Percentiles rank a stretch among this genome's conserved stretches.
These are phyloP conservation scores for Schizopygopsis malacanthus DNA, from an alignment of 2,797 vertebrate genomes.

Conservation along the genomic window DNA sequence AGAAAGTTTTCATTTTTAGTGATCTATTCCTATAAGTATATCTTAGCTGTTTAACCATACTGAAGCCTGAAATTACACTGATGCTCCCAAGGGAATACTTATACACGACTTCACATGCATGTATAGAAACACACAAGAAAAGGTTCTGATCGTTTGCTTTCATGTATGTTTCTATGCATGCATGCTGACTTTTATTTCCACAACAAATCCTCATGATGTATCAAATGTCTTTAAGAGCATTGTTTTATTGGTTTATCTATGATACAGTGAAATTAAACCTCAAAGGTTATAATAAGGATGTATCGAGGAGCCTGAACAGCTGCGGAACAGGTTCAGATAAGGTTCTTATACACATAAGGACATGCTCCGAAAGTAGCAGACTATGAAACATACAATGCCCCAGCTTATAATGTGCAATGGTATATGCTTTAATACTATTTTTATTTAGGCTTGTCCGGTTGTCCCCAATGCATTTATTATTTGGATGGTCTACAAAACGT, in stretches of 20 bases:
- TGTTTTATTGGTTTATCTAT: not conserved
- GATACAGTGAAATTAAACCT: constrained; percentile 5
- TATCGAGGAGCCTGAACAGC: constrained; percentile 1
- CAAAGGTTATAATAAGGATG: constrained; percentile 7
- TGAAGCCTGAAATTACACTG: not conserved
- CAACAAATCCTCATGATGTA: not conserved
- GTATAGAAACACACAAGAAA: too few species aligned
- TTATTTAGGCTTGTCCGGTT: not conserved
- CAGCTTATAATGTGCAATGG: not conserved
- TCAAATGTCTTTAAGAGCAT: not conserved
- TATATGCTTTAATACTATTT: not conserved
- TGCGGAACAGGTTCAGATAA: not conserved
- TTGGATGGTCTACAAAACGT: not conserved
- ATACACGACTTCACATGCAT: not conserved
- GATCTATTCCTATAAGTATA: not conserved
- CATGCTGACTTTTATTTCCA: not conserved
- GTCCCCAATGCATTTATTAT: not conserved
- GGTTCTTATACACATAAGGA: not conserved
- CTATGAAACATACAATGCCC: not conserved
- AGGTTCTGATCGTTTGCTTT: not conserved
- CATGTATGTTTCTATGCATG: not conserved
- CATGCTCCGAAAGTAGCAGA: not conserved
- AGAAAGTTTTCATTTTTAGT: too few species aligned
- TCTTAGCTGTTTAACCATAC: not conserved
- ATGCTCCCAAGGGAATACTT: not conserved